Evolutionary conservation across 2,113 vertebrate species (phyloP).

Genomic region (Redunca redunca): DNA sequence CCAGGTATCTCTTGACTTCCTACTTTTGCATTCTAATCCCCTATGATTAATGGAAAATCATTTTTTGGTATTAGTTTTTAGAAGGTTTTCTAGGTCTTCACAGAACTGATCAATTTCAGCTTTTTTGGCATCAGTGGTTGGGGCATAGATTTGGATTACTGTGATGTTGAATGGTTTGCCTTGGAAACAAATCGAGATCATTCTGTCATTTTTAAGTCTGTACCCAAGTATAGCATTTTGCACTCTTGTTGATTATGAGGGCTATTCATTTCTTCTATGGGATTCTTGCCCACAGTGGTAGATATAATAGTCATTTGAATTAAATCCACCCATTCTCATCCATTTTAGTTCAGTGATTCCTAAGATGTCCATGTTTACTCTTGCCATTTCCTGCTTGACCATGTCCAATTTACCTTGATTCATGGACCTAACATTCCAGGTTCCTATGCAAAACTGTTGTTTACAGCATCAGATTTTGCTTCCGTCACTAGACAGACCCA

Average conservation of each 20-base stretch:
- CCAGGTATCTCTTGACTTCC: background rate
- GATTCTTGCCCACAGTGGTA: background rate
- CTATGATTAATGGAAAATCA: background rate
- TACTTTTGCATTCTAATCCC: background rate
- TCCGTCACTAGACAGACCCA: background rate
- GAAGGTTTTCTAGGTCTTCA: background rate
- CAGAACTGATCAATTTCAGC: background rate
- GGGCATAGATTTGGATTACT: background rate
- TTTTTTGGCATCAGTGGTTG: background rate
- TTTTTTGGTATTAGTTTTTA: background rate
- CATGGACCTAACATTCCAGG: background rate
- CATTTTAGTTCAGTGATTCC: background rate
- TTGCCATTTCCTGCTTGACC: background rate
- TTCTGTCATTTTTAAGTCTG: background rate
- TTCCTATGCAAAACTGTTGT: background rate
- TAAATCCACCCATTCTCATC: background rate
- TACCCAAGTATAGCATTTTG: background rate
- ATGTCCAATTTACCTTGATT: background rate
- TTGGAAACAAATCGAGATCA: background rate
- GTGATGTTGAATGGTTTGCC: background rate
- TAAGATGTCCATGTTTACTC: background rate
- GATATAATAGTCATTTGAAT: background rate
- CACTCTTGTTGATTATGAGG: background rate
- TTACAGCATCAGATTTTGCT: background rate
- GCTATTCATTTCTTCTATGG: background rate